Percentiles rank a stretch among this genome's conserved stretches.
Evolutionary conservation across 1,140 invertebrate species (phyloP).

Genomic region (Brachionus rotundiformis): DNA sequence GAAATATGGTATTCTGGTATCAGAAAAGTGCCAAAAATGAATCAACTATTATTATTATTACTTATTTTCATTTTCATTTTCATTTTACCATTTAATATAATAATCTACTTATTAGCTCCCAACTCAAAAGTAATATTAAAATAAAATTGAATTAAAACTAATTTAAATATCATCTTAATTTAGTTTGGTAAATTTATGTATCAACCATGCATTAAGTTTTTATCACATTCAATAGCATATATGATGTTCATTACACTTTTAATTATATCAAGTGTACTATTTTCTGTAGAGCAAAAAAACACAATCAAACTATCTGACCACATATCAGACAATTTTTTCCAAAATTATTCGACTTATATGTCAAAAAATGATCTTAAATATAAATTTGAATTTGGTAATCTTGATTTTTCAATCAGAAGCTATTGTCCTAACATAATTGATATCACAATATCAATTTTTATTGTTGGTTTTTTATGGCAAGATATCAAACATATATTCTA

Average conservation of each 20-base stretch:
- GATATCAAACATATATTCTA: conserved; percentile 60
- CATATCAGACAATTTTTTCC: neutral
- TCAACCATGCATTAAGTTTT: conserved; percentile 61
- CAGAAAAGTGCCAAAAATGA: conserved; percentile 47
- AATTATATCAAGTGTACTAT: conserved; percentile 58
- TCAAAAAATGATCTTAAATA: neutral
- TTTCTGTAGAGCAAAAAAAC: conserved; percentile 45
- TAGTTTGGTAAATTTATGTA: conserved; percentile 58
- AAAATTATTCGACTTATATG: conserved; percentile 26
- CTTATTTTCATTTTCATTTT: conserved; percentile 48
- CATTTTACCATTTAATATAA: conserved; percentile 38
- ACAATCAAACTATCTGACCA: neutral
- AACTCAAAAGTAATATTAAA: conserved; percentile 37
- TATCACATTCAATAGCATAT: conserved; percentile 68
- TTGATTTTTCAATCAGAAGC: conserved; percentile 40
- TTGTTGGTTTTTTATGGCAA: conserved; percentile 60
- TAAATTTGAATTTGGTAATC: conserved; percentile 15
- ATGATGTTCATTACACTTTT: conserved; percentile 70
- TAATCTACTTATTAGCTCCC: conserved; percentile 44
- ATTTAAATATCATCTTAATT: neutral
- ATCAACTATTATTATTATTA: conserved; percentile 35
- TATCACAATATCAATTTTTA: conserved; percentile 33
- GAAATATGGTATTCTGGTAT: conserved; percentile 53
- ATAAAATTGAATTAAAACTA: neutral
- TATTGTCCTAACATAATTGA: conserved; percentile 7